phyloP scores from a whole-genome alignment of 2,797 vertebrate species.

The Lepidocolaptes lacrymiger region DNA sequence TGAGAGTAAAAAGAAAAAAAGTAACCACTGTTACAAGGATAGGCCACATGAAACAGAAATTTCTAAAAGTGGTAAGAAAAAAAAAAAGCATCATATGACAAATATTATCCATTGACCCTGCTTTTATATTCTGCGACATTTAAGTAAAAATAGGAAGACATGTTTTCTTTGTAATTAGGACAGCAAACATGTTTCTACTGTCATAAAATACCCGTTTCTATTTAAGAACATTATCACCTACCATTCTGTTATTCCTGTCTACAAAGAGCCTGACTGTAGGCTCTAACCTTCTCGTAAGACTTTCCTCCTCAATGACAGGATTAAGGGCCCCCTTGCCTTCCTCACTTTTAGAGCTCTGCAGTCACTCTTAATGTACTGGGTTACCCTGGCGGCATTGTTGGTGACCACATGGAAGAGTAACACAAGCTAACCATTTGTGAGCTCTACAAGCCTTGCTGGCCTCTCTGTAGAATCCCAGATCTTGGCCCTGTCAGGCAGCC shows the following conservation, averaged over 20 bases:
- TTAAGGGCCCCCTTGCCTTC: background rate
- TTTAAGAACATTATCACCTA: background rate
- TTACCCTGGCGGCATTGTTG: background rate
- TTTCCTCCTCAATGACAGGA: rapidly evolving
- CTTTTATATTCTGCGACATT: background rate
- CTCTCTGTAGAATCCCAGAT: background rate
- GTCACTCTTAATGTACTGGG: background rate
- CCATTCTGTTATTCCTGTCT: background rate
- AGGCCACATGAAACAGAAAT: background rate
- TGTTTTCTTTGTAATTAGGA: background rate
- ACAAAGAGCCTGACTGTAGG: background rate
- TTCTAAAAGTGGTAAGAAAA: background rate
- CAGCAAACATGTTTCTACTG: background rate
- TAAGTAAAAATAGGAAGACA: too few species aligned
- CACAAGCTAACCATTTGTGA: background rate
- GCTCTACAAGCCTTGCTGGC: background rate
- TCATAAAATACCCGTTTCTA: background rate
- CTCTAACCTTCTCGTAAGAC: background rate
- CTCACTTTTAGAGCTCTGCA: background rate
- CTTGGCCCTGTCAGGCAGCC: background rate
- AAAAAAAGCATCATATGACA: background rate
- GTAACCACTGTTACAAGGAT: background rate
- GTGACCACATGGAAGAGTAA: background rate
- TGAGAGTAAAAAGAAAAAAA: background rate
- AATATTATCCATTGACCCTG: background rate